A percentile compares a stretch with the other conserved stretches of the same genome.
These are phyloP conservation scores for Chondrilla cf. caribensis DNA, from an alignment of 37 sponge, comb jelly and placozoan species.

Conservation along the genomic window DNA sequence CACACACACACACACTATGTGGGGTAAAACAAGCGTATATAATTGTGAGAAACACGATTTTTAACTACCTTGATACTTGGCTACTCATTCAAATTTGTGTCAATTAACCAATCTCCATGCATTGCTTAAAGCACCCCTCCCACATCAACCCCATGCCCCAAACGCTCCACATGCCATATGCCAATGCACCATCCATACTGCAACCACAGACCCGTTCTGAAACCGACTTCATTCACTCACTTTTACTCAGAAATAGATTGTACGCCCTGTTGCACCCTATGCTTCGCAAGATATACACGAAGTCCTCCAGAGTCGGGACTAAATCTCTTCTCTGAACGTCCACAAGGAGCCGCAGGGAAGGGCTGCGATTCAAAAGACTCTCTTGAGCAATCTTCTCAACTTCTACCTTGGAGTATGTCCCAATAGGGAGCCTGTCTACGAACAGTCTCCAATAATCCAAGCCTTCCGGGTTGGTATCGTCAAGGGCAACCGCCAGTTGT, in stretches of 20 bases:
- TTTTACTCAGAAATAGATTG: background rate
- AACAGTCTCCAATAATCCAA: slow-evolving; percentile 7
- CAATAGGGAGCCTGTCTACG: background rate
- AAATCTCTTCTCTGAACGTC: background rate
- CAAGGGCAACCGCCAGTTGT: background rate
- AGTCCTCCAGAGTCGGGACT: background rate
- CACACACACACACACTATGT: no score
- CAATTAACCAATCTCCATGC: no score
- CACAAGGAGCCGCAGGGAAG: background rate
- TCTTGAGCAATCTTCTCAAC: slow-evolving; percentile 16
- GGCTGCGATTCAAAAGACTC: background rate
- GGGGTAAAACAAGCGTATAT: no score
- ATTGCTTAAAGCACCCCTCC: no score
- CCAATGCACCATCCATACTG: no score
- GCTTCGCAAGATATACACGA: background rate
- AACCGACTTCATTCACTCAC: no score
- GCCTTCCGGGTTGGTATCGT: background rate
- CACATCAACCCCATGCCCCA: no score
- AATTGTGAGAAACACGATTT: no score
- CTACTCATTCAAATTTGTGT: no score
- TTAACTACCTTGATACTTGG: no score
- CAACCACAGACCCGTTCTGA: no score
- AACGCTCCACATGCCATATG: no score
- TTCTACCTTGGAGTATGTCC: background rate
- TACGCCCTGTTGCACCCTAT: background rate